phyloP scores from a whole-genome alignment of 2,797 vertebrate species.

The Loris lydekkerianus region DNA sequence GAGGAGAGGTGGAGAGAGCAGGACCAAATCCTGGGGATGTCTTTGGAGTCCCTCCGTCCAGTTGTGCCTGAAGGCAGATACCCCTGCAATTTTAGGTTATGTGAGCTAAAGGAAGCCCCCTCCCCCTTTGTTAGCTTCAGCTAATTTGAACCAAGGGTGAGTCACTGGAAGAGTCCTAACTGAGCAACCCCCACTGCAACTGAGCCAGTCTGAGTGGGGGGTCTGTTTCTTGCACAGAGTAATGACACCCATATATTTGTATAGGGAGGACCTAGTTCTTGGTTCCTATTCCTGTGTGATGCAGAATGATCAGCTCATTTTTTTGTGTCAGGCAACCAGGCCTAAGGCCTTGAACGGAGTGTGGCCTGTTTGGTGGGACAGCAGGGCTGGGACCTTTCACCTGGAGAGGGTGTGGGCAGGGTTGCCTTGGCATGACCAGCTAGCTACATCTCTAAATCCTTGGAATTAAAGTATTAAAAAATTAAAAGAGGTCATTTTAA shows the following conservation, averaged over 20 bases:
- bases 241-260: neutral
- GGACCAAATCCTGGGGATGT: neutral
- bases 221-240: neutral
- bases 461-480: neutral
- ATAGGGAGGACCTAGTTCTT: neutral
- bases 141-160: neutral
- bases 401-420: neutral
- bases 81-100: neutral
- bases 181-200: neutral
- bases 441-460: neutral
- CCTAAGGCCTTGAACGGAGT: neutral
- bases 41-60: neutral
- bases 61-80: neutral
- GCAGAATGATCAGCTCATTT: neutral
- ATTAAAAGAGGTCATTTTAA: neutral
- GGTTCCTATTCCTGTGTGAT: neutral
- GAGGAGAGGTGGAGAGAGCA: fast-evolving
- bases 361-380: neutral
- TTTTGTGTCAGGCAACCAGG: neutral
- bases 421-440: neutral
- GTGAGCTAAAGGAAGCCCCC: neutral
- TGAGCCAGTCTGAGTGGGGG: neutral
- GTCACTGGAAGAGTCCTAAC: neutral
- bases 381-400: neutral
- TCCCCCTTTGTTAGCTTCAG: neutral